Evolutionary conservation across 2,888 invertebrate species (phyloP).

Genomic region (Marronus borbonicus): DNA sequence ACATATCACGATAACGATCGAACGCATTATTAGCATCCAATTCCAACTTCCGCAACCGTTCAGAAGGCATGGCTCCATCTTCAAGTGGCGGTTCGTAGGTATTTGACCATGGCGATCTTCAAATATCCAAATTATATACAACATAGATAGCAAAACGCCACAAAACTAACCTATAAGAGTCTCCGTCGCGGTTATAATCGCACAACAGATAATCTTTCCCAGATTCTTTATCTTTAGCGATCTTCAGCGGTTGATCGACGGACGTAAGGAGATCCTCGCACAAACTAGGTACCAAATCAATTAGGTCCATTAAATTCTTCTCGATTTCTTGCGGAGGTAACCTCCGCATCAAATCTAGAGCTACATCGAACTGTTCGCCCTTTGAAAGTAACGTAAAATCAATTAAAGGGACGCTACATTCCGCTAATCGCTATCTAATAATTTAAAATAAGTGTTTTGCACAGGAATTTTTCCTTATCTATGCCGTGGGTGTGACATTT

Average conservation of each 20-base stretch:
- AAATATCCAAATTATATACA: constrained; percentile 39
- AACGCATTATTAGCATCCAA: constrained; percentile 99
- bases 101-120: constrained; percentile 98
- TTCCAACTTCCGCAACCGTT: constrained; percentile 94
- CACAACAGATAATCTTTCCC: constrained; percentile 98
- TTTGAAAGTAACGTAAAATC: constrained; percentile 63
- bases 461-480: constrained; percentile 47
- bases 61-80: constrained; percentile 99
- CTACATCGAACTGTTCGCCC: constrained; percentile 98
- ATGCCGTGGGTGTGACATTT: constrained; percentile 52
- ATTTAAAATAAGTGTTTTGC: constrained; percentile 20
- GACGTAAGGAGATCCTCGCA: constrained; percentile 98
- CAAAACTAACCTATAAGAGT: constrained; percentile 86
- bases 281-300: constrained; percentile 95
- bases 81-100: constrained; percentile 97
- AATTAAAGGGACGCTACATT: not conserved
- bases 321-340: constrained; percentile 99
- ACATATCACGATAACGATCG: constrained; percentile 99
- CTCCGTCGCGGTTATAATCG: constrained; percentile 99
- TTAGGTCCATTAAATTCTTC: constrained; percentile 97
- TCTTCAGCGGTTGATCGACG: constrained; percentile 98
- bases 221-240: constrained; percentile 94
- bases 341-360: constrained; percentile 98
- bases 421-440: not conserved
- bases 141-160: not conserved